A percentile compares a stretch with the other conserved stretches of the same genome.
Conservation (phyloP, 1,140 invertebrate species). For the Tenebrio molitor region DNA sequence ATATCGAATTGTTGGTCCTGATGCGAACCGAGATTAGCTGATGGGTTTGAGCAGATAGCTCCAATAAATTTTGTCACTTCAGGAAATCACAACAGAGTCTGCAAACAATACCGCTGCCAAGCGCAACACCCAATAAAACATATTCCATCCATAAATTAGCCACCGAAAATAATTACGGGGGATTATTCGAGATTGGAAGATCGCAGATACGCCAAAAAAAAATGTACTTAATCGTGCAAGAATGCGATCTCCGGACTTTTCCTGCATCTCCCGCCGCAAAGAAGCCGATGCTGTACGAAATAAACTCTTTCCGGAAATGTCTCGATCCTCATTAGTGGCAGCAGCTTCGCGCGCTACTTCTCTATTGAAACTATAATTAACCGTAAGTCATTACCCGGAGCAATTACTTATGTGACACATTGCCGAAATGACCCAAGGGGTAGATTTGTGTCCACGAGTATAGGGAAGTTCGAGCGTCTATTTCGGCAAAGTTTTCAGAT, state of each 20-base stretch:
- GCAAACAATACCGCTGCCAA: constrained; percentile 11
- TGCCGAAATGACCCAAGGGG: constrained; percentile 28
- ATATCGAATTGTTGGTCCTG: neutral
- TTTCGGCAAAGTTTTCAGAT: constrained; percentile 37
- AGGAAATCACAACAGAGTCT: constrained; percentile 25
- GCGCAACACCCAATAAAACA: constrained; percentile 29
- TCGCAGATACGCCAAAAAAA: no score
- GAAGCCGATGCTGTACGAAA: no score
- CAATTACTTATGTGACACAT: constrained; percentile 38
- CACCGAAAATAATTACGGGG: no score
- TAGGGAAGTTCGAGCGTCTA: constrained; percentile 21
- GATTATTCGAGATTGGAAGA: no score
- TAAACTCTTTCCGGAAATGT: no score
- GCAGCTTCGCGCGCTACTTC: neutral
- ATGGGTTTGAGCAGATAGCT: constrained; percentile 2
- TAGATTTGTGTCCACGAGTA: constrained; percentile 25
- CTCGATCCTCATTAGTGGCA: neutral
- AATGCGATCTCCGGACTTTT: no score
- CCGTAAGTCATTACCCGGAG: constrained; percentile 24
- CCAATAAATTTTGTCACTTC: constrained; percentile 35
- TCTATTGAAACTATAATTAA: constrained; percentile 29
- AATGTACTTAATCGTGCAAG: no score
- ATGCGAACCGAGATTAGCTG: constrained; percentile 22
- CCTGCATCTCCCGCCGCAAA: no score
- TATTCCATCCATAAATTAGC: neutral